Evolutionary conservation across 2,888 invertebrate species (phyloP).

Genomic region (Melanostoma mellinum): DNA sequence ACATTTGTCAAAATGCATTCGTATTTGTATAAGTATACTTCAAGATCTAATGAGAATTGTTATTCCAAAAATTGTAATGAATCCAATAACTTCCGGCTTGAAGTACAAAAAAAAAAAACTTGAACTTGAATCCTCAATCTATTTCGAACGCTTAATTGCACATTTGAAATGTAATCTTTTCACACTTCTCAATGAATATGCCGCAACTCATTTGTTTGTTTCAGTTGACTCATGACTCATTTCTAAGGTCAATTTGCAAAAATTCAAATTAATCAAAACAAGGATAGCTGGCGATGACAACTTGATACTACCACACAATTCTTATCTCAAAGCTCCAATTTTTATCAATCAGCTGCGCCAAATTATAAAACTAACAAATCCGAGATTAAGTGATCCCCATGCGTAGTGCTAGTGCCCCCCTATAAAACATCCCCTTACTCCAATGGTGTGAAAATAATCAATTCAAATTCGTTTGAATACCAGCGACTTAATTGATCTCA

Average conservation of each 20-base stretch:
- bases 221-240: conserved; percentile 17
- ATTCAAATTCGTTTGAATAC: conserved; percentile 68
- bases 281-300: too few species aligned
- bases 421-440: conserved; percentile 26
- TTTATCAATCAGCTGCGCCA: too few species aligned
- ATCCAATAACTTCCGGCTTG: neutral
- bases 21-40: too few species aligned
- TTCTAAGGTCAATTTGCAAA: conserved; percentile 10
- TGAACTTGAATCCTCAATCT: conserved; percentile 63
- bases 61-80: too few species aligned
- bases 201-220: conserved; percentile 37
- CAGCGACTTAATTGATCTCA: conserved; percentile 72
- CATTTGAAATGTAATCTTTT: conserved; percentile 45
- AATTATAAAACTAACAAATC: conserved; percentile 1
- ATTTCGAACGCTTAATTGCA: conserved; percentile 30
- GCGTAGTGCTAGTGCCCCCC: neutral
- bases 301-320: neutral
- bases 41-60: too few species aligned
- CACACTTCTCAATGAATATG: conserved; percentile 34
- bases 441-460: conserved; percentile 56
- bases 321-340: neutral
- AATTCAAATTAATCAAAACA: neutral
- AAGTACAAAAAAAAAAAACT: conserved; percentile 35
- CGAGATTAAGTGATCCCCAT: conserved; percentile 33
- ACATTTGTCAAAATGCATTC: too few species aligned